phyloP scores from a whole-genome alignment of 2,888 invertebrate genomes.

The Tenthredo notha region DNA sequence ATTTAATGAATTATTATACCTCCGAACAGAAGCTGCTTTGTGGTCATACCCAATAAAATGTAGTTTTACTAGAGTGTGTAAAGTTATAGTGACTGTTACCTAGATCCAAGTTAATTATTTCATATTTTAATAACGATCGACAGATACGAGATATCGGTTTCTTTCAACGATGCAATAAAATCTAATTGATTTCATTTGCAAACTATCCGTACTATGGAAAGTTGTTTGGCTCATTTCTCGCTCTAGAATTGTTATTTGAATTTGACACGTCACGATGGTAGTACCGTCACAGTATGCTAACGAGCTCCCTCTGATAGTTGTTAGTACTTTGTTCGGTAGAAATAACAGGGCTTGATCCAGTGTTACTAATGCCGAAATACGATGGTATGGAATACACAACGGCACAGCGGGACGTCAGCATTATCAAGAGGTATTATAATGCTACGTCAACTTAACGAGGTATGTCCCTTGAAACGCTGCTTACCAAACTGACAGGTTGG shows the following conservation, averaged over 20 bases:
- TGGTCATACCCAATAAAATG: background rate
- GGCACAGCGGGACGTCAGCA: constrained; percentile 59
- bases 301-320: constrained; percentile 48
- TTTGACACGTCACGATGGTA: constrained; percentile 39
- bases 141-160: background rate
- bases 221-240: constrained; percentile 22
- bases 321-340: constrained; percentile 47
- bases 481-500: constrained; percentile 52
- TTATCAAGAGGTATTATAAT: constrained; percentile 66
- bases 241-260: constrained; percentile 28
- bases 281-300: constrained; percentile 46
- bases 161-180: background rate
- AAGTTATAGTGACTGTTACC: background rate
- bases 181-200: background rate
- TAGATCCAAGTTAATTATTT: background rate
- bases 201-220: constrained; percentile 18
- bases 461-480: constrained; percentile 67
- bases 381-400: constrained; percentile 21
- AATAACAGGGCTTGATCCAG: constrained; percentile 32
- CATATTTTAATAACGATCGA: background rate
- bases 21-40: background rate
- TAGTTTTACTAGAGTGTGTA: background rate
- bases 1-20: constrained; percentile 33
- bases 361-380: constrained; percentile 36
- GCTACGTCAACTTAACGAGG: constrained; percentile 74